Evolutionary conservation across 2,797 vertebrate species (phyloP).

Genomic region (Myotis pilosus): DNA sequence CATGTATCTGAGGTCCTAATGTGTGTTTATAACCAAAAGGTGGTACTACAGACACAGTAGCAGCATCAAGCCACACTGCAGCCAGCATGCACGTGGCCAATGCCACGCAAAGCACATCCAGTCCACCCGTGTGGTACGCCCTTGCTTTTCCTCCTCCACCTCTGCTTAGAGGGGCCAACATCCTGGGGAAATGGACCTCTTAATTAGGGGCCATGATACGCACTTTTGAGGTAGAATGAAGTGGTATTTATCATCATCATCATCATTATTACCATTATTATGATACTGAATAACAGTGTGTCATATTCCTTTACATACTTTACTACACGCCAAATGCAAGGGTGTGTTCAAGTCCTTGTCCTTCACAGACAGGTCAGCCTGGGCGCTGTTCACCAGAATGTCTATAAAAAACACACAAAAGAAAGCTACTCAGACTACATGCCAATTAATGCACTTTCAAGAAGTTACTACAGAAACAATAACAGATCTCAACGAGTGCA

Average conservation of each 20-base stretch:
- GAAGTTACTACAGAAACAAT: not conserved
- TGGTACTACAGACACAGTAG: not conserved
- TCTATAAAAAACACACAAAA: constrained; percentile 83
- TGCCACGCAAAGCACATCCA: not conserved
- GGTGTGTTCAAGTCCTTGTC: constrained; percentile 93
- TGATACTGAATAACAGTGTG: not conserved
- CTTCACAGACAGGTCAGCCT: constrained; percentile 87
- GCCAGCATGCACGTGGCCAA: not conserved
- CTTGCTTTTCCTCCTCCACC: not conserved
- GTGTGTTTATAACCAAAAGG: not conserved
- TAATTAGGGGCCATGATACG: not conserved
- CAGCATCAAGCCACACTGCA: not conserved
- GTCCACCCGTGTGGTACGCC: not conserved
- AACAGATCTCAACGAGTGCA: not conserved
- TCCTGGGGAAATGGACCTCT: not conserved
- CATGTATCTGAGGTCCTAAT: not conserved
- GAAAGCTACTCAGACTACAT: not conserved
- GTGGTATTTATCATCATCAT: not conserved
- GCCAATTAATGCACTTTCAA: not conserved
- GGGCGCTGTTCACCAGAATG: constrained; percentile 89
- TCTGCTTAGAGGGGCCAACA: not conserved
- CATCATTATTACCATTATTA: not conserved
- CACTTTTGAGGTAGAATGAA: not conserved
- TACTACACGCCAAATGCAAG: constrained; percentile 94
- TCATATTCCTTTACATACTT: constrained; percentile 85